Conservation (phyloP, 2,113 vertebrate species). For the Anarhynchus alexandrinus region DNA sequence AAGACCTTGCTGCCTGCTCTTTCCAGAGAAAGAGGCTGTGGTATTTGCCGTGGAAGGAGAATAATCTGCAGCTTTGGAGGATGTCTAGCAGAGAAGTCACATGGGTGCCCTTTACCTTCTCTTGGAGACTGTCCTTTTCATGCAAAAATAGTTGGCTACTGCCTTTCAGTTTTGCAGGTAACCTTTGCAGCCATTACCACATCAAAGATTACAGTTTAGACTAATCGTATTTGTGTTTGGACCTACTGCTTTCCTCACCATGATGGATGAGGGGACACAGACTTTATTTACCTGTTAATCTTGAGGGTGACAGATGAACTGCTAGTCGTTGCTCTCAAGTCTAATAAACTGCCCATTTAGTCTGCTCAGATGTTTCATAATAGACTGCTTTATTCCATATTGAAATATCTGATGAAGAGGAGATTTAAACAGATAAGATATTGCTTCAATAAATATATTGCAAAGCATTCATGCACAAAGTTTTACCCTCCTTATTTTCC, state of each 20-base stretch:
- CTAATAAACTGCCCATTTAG: not conserved
- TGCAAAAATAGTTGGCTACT: not conserved
- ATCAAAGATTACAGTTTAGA: not conserved
- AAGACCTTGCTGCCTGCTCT: not conserved
- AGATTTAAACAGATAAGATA: not conserved
- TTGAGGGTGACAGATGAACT: not conserved
- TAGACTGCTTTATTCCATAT: not conserved
- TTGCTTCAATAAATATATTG: not conserved
- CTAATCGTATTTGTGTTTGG: not conserved
- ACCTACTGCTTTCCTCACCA: not conserved
- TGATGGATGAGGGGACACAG: not conserved
- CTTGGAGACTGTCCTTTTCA: not conserved
- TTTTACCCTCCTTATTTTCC: not conserved
- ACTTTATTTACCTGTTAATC: not conserved
- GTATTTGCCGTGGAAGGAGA: not conserved
- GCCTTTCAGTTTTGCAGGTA: not conserved
- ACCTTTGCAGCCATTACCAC: not conserved
- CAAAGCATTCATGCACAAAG: not conserved
- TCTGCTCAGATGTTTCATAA: not conserved
- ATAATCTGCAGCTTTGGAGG: not conserved
- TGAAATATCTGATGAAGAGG: not conserved
- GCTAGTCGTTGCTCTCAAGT: not conserved
- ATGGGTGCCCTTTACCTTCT: not conserved
- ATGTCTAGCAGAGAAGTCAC: not conserved
- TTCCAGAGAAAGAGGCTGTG: not conserved